A percentile compares a stretch with the other conserved stretches of the same genome.
These are phyloP conservation scores for Drosophila insularis DNA, from an alignment of 1,140 invertebrate genomes.

Conservation along the genomic window DNA sequence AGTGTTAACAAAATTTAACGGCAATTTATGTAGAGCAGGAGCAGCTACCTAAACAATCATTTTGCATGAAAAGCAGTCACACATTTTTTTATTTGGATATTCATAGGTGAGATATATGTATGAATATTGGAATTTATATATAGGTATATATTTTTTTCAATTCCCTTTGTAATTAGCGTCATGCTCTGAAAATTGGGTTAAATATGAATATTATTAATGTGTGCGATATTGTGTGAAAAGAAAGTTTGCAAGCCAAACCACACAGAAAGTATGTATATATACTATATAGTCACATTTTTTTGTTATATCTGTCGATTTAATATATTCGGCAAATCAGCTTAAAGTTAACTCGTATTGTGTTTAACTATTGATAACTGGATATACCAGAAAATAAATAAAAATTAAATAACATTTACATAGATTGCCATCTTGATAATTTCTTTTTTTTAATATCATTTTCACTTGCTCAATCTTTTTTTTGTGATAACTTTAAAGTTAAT, in stretches of 20 bases:
- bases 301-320: too few relatives aligned
- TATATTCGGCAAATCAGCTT: too few relatives aligned
- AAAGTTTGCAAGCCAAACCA: slow-evolving; percentile 13
- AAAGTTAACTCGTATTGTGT: too few relatives aligned
- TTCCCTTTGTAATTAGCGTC: slow-evolving; percentile 72
- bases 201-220: slow-evolving; percentile 65
- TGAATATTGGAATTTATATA: not conserved
- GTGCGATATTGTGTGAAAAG: slow-evolving; percentile 33
- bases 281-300: not conserved
- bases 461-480: too few relatives aligned
- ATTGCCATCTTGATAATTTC: too few relatives aligned
- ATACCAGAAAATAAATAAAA: too few relatives aligned
- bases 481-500: too few relatives aligned
- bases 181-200: slow-evolving; percentile 75
- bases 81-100: slow-evolving; percentile 32
- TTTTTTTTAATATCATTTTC: too few relatives aligned
- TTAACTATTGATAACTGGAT: too few relatives aligned
- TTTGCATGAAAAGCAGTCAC: not conserved
- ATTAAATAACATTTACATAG: too few relatives aligned
- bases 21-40: slow-evolving; percentile 54
- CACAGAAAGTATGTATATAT: not conserved
- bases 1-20: slow-evolving; percentile 59
- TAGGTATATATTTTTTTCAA: slow-evolving; percentile 15
- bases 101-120: slow-evolving; percentile 55
- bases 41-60: not conserved